A percentile compares a stretch with the other conserved stretches of the same genome.
Conservation (phyloP, 1,140 invertebrate genomes). For the Drosophila virilis region DNA sequence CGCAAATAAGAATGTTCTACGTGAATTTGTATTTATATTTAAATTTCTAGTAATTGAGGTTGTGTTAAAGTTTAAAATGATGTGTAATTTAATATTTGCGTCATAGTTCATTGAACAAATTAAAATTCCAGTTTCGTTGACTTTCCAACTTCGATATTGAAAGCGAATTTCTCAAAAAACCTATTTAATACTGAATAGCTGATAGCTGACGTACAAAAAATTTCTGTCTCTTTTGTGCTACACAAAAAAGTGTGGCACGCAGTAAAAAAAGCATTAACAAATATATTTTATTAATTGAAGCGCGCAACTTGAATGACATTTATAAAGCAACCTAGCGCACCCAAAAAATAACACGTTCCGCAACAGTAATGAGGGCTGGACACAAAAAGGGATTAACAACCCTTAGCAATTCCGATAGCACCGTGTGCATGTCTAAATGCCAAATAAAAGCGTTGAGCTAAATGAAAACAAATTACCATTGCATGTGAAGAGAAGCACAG, state of each 20-base stretch:
- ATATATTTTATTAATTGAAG: conserved; percentile 78
- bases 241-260: conserved; percentile 22
- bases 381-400: conserved; percentile 45
- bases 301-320: conserved; percentile 76
- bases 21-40: no score
- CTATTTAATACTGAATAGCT: not conserved
- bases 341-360: conserved; percentile 28
- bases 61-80: no score
- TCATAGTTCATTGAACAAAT: no score
- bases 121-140: no score
- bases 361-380: conserved; percentile 30
- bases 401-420: conserved; percentile 45
- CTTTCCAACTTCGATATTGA: no score
- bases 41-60: no score
- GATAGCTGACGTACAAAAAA: conserved; percentile 40
- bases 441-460: conserved; percentile 82
- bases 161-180: no score
- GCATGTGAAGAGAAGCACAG: conserved; percentile 61
- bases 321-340: conserved; percentile 60
- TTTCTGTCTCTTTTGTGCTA: conserved; percentile 52
- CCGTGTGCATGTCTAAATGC: conserved; percentile 79
- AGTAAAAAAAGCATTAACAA: conserved; percentile 22
- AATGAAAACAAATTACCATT: conserved; percentile 84
- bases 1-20: no score
- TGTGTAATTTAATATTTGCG: not conserved